Base-by-base conservation (phyloP, 2,797 vertebrate genomes). In the Aldrovandia affinis region DNA sequence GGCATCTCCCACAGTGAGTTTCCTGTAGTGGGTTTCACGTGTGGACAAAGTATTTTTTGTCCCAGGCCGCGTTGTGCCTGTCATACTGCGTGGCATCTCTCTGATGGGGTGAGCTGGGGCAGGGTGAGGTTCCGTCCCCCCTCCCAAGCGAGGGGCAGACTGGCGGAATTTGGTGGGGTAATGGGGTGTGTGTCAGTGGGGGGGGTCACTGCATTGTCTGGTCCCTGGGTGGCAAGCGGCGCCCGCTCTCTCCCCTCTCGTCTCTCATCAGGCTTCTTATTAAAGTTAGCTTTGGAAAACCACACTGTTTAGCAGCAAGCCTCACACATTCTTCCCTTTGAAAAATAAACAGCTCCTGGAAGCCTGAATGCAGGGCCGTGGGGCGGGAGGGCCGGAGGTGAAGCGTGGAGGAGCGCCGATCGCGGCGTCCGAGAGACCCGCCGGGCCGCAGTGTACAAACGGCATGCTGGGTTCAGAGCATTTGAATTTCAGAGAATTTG, bases 211-310 rank as follows among this genome's bases (percentile, higher is more conserved):
- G 28, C 39, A 81, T 81, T 84, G 79, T 84, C 36, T 75, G 63
- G 39, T 36, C 65, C 54, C 54, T 82, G 84, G 39, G 70, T 85
- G 80, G 84, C 80, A 81, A 52, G 47, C 15, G 57, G 20, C 44
- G 9, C 80, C 42, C 70, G 28, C n/a, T 47, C 22, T n/a, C 7
- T 57, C 81, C 25, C 80, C 54, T 63, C 68, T 82, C 78, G 85
- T 92, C 90, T 93, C 88, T 94, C 92, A 94, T 87, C 91, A 85
- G 86, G 55, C 86, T 57, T 88, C 90, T 93, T 93, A 94, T 95
- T 94, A 93, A 94, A 93, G 91, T 92, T 91, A 89, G 88, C 86
- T 92, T 92, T 91, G 88, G 87, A 91, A 93, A 94, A 89, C 89
- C 89, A 82, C 92, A 91, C 86, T 84, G 85, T 91, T 90, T 85